phyloP scores from a whole-genome alignment of 1,140 invertebrate species.

The Macrotrachela quadricornifera region DNA sequence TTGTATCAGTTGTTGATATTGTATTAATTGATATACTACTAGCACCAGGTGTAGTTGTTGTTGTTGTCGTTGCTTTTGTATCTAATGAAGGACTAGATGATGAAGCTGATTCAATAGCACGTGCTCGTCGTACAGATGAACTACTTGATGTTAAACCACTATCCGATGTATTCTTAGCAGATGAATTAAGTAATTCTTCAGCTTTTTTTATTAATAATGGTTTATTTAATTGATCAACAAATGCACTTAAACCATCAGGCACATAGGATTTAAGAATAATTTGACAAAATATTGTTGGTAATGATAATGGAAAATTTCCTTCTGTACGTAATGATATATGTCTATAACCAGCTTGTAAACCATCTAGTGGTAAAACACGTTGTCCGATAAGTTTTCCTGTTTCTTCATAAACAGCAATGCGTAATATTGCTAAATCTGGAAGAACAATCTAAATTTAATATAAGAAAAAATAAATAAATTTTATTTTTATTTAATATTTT shows the following conservation, averaged over 20 bases:
- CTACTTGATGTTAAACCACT: conserved; percentile 47
- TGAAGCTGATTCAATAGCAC: neutral
- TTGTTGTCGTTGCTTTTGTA: neutral
- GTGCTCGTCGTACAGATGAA: neutral
- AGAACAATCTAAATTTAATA: conserved; percentile 53
- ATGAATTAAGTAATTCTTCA: conserved; percentile 67
- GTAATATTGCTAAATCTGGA: conserved; percentile 81
- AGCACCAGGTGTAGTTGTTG: neutral
- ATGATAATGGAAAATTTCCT: conserved; percentile 91
- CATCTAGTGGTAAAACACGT: conserved; percentile 84
- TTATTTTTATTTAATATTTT: neutral
- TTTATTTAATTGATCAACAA: conserved; percentile 90
- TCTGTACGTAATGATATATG: conserved; percentile 92
- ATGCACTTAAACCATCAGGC: conserved; percentile 90
- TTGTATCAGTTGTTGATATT: neutral
- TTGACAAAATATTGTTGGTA: conserved; percentile 94
- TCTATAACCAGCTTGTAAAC: conserved; percentile 77
- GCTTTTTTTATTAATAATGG: conserved; percentile 72
- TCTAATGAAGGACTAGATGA: neutral
- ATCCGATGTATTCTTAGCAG: conserved; percentile 79
- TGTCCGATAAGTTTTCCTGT: conserved; percentile 88
- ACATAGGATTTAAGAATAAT: conserved; percentile 99
- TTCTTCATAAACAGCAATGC: conserved; percentile 97
- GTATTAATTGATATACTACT: neutral
- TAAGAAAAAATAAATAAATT: neutral